Conservation (phyloP, 2,113 vertebrate species). For the Neogale vison region DNA sequence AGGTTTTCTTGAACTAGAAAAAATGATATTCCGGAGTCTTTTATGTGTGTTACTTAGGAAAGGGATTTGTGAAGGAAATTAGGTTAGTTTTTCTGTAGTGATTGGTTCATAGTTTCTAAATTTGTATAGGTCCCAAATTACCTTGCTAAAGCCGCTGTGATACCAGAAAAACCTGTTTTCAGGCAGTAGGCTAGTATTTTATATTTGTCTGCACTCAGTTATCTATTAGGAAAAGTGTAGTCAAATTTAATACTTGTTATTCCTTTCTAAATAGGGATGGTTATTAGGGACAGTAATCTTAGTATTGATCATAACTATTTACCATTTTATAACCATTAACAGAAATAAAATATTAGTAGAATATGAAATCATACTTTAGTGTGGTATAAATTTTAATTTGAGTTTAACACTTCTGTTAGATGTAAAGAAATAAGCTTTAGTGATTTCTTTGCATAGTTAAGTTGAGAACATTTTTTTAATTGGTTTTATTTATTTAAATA, state of each 20-base stretch:
- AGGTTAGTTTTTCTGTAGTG: background rate
- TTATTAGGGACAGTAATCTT: background rate
- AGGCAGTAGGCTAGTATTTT: background rate
- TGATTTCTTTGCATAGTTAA: constrained; percentile 19
- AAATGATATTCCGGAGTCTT: background rate
- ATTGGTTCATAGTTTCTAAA: constrained; percentile 29
- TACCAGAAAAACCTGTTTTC: background rate
- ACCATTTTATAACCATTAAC: background rate
- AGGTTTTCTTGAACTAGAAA: constrained; percentile 6
- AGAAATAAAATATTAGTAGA: background rate
- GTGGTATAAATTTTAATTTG: background rate
- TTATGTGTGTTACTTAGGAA: background rate
- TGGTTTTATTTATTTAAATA: background rate
- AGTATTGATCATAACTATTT: background rate
- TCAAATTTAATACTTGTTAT: background rate
- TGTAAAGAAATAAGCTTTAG: background rate
- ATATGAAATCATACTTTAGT: background rate
- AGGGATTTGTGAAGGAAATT: background rate
- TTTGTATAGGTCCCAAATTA: background rate
- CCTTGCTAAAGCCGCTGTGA: background rate
- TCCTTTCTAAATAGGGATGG: background rate
- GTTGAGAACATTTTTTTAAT: background rate
- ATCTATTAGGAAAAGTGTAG: background rate
- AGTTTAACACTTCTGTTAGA: background rate
- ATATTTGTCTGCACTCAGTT: background rate